Base-by-base conservation (phyloP, 2,888 invertebrate genomes). In the Microctonus hyperodae region DNA sequence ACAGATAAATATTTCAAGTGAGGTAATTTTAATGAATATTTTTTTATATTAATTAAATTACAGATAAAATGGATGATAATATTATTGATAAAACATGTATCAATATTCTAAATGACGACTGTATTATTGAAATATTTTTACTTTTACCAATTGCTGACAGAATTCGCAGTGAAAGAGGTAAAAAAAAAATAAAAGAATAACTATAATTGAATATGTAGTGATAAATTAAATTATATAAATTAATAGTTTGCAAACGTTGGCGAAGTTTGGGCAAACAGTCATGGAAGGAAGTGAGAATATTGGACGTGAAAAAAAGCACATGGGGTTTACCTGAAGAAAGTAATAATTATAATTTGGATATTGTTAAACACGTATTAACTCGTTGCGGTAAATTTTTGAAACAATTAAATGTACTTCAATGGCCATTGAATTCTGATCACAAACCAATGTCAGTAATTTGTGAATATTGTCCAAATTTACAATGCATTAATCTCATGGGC, bases 391-490 rank as follows among this genome's bases (percentile, higher is more conserved):
- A 73, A 37, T 82, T 85, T 68, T 81, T 89, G 28, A 75, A 79
- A 64, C 84, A 85, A 1, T 83, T 89, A 69, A 86, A 88, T 77
- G 84, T 88, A 67, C 86, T 88, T 75, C 84, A 85, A 73, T 80
- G 83, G 75, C 84, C 85, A 77, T 84, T 85, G 40, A 81, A 84
- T 60, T 84, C 88, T 71, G 85, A 86, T 74, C 85, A 86, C 76
- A 87, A 87, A 75, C 87, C 88, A 22, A 84, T 88, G 40, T 87
- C 87, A 72, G 85, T 86, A n/a, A 81, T 88, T 67, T 87, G 87
- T 74, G 88, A 87, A 84, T 86, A 87, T 77, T 88, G 88, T 72
- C 88, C 87, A 9, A 85, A 86, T 77, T 84, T 89, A 1, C 86
- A 87, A 69, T 85, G 84, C 68, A 81, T 88, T 44, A 86, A 87